Conservation (phyloP, 2,888 invertebrate genomes). For the Lycophotia porphyrea region DNA sequence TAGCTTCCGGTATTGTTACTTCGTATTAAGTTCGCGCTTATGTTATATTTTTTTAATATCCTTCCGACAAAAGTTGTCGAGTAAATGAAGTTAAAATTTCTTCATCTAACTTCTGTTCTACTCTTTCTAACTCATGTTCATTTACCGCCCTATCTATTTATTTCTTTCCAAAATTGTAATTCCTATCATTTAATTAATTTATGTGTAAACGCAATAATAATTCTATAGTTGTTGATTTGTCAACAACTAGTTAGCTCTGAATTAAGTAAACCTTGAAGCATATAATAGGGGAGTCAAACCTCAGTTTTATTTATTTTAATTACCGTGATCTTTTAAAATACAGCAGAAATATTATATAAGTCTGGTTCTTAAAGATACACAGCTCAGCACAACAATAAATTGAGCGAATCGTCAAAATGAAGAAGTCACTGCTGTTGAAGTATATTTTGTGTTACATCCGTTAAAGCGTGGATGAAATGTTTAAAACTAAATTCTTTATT, state of each 20-base stretch:
- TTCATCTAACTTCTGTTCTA: conserved; percentile 1
- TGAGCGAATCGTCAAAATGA: conserved; percentile 23
- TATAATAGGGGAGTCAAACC: neutral
- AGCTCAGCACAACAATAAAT: conserved; percentile 18
- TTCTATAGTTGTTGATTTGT: neutral
- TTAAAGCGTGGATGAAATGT: conserved; percentile 69
- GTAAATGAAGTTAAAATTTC: conserved; percentile 9
- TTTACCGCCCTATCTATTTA: neutral
- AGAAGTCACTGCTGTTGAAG: conserved; percentile 65
- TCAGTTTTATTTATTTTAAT: neutral
- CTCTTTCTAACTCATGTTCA: conserved; percentile 29
- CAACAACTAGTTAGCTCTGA: neutral
- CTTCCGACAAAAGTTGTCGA: conserved; percentile 1
- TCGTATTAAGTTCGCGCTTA: conserved; percentile 29
- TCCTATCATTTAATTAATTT: conserved; percentile 6
- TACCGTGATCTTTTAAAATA: neutral
- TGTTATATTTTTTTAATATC: conserved; percentile 22
- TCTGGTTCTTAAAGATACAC: conserved; percentile 2
- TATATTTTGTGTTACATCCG: conserved; percentile 73
- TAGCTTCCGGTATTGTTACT: conserved; percentile 20
- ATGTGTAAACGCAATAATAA: neutral
- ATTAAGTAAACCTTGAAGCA: neutral
- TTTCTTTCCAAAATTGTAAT: neutral
- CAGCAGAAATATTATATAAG: neutral
- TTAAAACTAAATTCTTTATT: conserved; percentile 23